phyloP scores from a whole-genome alignment of 1,140 invertebrate genomes.

The Caenorhabditis tropicalis region DNA sequence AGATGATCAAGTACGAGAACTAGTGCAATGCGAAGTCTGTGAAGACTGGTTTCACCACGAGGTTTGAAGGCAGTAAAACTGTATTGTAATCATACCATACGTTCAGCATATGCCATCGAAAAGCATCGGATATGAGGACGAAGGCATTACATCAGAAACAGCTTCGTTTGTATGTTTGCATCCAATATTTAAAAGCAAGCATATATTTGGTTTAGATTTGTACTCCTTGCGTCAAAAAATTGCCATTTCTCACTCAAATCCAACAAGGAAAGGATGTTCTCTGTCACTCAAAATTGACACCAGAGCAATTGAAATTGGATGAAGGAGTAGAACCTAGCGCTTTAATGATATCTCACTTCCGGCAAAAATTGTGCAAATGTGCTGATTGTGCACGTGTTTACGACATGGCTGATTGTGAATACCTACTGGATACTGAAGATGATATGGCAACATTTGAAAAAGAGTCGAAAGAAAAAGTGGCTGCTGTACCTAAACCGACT shows the following conservation, averaged over 20 bases:
- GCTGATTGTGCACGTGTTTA: slow-evolving; percentile 60
- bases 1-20: slow-evolving; percentile 83
- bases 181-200: neutral
- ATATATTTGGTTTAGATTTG: neutral
- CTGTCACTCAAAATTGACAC: neutral
- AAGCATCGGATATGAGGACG: neutral
- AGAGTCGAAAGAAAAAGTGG: neutral
- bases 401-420: slow-evolving; percentile 61
- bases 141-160: neutral
- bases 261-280: slow-evolving; percentile 2
- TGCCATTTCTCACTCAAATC: slow-evolving; percentile 17
- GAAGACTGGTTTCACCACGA: slow-evolving; percentile 92
- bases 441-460: slow-evolving; percentile 57
- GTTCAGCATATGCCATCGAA: neutral
- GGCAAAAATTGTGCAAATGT: slow-evolving; percentile 35
- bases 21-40: slow-evolving; percentile 95
- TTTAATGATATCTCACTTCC: neutral
- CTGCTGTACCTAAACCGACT: neutral
- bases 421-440: slow-evolving; percentile 62
- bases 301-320: neutral
- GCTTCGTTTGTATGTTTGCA: neutral
- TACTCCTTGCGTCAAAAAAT: neutral
- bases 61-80: neutral
- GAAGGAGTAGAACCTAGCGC: neutral
- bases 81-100: too few species aligned